Percentiles rank a stretch among this genome's conserved stretches.
phyloP scores from a whole-genome alignment of 2,113 vertebrate species.

The Rhodinocichla rosea region DNA sequence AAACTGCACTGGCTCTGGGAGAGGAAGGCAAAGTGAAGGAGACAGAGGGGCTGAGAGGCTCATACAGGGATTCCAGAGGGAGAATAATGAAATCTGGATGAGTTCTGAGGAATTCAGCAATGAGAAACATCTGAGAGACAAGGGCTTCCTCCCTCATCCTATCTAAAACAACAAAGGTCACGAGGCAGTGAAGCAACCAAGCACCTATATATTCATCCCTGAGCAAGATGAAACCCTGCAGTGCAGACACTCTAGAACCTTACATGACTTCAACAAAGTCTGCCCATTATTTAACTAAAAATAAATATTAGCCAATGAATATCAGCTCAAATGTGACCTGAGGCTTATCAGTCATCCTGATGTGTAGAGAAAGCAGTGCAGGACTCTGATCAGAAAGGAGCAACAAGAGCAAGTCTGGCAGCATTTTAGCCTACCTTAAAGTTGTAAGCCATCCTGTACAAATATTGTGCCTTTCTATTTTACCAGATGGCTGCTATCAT shows the following conservation, averaged over 20 bases:
- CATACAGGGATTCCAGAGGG: neutral
- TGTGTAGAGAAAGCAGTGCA: neutral
- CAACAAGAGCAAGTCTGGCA: slow-evolving; percentile 20
- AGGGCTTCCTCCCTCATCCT: neutral
- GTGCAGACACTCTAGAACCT: neutral
- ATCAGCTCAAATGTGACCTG: neutral
- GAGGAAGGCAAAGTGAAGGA: too few relatives aligned
- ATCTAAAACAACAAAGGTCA: neutral
- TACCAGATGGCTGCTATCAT: slow-evolving; percentile 36
- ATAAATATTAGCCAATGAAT: neutral
- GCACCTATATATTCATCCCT: neutral
- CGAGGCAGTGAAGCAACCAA: neutral
- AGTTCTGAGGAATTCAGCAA: neutral
- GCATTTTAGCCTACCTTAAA: slow-evolving; percentile 24
- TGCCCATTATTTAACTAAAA: neutral
- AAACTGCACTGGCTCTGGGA: neutral
- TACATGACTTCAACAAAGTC: neutral
- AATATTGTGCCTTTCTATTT: slow-evolving; percentile 21
- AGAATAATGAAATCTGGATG: neutral
- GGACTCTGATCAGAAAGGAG: slow-evolving; percentile 4
- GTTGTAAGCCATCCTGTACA: slow-evolving; percentile 21
- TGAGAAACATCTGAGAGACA: neutral
- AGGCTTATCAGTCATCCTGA: neutral
- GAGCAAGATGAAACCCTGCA: neutral
- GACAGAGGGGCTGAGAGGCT: neutral